Conservation (phyloP, 2,888 invertebrate genomes). For the Liposcelis brunnea region DNA sequence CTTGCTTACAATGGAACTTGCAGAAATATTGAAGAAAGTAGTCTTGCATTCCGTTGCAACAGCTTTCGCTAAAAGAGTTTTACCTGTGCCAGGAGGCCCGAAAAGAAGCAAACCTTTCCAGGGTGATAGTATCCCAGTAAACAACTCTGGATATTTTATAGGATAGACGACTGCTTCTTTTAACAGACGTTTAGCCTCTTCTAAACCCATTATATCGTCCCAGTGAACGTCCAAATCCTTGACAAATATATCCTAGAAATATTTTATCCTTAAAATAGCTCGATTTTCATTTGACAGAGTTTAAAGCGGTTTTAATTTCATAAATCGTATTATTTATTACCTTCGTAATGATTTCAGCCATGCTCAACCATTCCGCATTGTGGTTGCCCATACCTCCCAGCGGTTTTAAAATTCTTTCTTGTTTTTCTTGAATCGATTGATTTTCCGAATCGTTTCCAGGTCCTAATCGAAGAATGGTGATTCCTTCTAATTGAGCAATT, state of each 20-base stretch:
- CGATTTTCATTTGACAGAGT: conserved; percentile 11
- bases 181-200: conserved; percentile 52
- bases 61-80: conserved; percentile 78
- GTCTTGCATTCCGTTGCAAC: conserved; percentile 60
- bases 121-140: conserved; percentile 48
- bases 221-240: conserved; percentile 52
- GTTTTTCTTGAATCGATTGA: conserved; percentile 3
- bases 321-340: no score
- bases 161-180: conserved; percentile 80
- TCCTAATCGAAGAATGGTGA: not conserved
- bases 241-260: conserved; percentile 39
- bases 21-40: conserved; percentile 81
- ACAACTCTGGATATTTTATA: conserved; percentile 51
- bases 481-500: not conserved
- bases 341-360: conserved; percentile 45
- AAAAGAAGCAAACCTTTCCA: conserved; percentile 71
- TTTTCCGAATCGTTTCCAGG: not conserved
- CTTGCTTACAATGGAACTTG: conserved; percentile 80
- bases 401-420: conserved; percentile 22
- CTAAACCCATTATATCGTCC: conserved; percentile 65
- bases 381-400: conserved; percentile 17
- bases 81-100: conserved; percentile 68
- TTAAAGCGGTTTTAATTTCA: conserved; percentile 17
- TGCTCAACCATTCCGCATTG: conserved; percentile 39
- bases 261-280: no score